Percentiles rank a stretch among this genome's conserved stretches.
These are phyloP conservation scores for Bibio marci DNA, from an alignment of 2,888 invertebrate species.

Conservation along the genomic window DNA sequence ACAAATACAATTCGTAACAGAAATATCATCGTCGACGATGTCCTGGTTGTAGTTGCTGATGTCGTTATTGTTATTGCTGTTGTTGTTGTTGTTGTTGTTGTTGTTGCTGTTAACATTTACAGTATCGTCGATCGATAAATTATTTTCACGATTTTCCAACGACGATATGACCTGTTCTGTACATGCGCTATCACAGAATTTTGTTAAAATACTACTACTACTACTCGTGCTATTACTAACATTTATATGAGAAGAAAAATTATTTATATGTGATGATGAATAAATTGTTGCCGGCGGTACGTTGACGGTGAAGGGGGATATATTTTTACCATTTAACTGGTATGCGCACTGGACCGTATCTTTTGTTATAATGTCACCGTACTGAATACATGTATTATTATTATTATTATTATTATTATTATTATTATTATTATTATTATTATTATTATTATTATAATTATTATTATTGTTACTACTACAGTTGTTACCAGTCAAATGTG, in stretches of 20 bases:
- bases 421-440: neutral
- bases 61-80: neutral
- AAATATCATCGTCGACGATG: neutral
- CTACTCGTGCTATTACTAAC: no score
- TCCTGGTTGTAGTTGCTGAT: neutral
- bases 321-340: neutral
- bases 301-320: neutral
- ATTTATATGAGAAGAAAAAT: neutral
- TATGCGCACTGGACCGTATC: constrained; percentile 1
- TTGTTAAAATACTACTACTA: no score
- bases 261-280: neutral
- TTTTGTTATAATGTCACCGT: neutral
- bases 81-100: neutral
- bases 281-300: neutral
- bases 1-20: neutral
- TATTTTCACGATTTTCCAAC: no score
- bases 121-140: no score
- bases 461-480: no score
- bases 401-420: neutral
- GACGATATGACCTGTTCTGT: no score
- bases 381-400: neutral
- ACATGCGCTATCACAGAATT: no score
- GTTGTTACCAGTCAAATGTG: no score
- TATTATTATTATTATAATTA: neutral
- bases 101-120: no score